Evolutionary conservation across 2,888 invertebrate genomes (phyloP), one percentile per base, ranked within the genome.

Genomic region (Lasioglossum leucozonium): DNA sequence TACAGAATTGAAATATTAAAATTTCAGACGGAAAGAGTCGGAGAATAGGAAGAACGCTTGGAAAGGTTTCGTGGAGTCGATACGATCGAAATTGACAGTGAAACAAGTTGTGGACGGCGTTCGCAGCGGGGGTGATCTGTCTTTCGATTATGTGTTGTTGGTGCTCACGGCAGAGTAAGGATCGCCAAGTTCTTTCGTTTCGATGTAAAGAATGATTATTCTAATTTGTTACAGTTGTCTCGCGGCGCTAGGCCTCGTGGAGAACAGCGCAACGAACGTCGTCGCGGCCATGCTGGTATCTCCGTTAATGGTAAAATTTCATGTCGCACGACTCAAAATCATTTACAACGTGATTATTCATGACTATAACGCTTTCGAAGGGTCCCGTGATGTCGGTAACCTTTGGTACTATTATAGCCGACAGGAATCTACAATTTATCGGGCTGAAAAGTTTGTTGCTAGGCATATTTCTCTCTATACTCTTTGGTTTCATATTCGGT

Each of bases 341-440:
- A 51, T 51, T 11, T 44, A 71, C 2, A 4, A 4, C 0, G 16
- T 18, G 10, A 8, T 44, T 62, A 34, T 11, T 22, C 18, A 72
- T 51, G 34, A 18, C 8, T 58, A n/a, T 76, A 34, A 69, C 73
- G 37, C 37, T 62, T 18, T 26, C 67, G 4, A 84, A 90, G 96
- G 98, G 98, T 1, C 98, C 98, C 0, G 98, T 98, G 22, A 97
- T 98, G 97, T 98, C 98, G n/a, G 96, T 97, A 88, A 98, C 98
- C 78, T 98, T 98, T 94, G 98, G 98, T 11, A 96, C 97, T 37
- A 97, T 98, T 85, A 97, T 98, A 91, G 96, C 97, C 42, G 98
- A 98, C 93, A 95, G 96, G 90, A 96, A 96, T 87, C 96, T 98
- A 11, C 96, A 97, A 90, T 96, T 96, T 91, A 96, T 97, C 82